Base-by-base conservation (phyloP, 2,888 invertebrate genomes). In the Busseola fusca region DNA sequence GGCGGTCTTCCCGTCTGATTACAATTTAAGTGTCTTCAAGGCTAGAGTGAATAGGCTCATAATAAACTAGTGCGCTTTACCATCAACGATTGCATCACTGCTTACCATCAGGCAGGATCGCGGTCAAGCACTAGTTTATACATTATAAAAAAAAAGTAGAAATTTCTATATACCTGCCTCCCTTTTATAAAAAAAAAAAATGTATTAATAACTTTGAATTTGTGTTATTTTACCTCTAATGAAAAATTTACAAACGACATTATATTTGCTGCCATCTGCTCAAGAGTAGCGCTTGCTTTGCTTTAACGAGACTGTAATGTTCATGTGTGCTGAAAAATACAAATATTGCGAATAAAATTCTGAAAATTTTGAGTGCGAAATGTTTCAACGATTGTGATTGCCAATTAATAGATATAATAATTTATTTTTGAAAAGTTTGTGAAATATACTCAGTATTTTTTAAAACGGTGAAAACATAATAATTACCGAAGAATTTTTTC, bases 241-340 rank as follows among this genome's bases (percentile, higher is more conserved):
- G 3, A 48, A 57, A 50, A 50, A 57, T 7, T n/a, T 25, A 50
- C n/a, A 30, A 42, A 75, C 3, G 10, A 18, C 16, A 56, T 48
- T 25, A 40, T 57, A 34, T 42, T 27, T 58, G 3, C 52, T 37
- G 50, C 16, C 14, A 58, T 52, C n/a, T 37, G 48, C 7, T 64
- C 27, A 54, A 78, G 48, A 63, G n/a, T n/a, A 14, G 25, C 40
- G 25, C 58, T 58, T 57, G n/a, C 57, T 60, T 78, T 30, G 30
- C 30, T 72, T 54, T 58, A 16, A 54, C 14, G 34, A n/a, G 9
- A 37, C 27, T 52, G 21, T 58, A 58, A 74, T 50, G 7, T 25
- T 40, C 48, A 40, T 3, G 54, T 62, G n/a, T 21, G 54, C 45
- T 62, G 16, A 62, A 63, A 63, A 56, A n/a, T 42, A 37, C 1